Evolutionary conservation across 1,140 invertebrate species (phyloP).

Genomic region (Lucilia cuprina): DNA sequence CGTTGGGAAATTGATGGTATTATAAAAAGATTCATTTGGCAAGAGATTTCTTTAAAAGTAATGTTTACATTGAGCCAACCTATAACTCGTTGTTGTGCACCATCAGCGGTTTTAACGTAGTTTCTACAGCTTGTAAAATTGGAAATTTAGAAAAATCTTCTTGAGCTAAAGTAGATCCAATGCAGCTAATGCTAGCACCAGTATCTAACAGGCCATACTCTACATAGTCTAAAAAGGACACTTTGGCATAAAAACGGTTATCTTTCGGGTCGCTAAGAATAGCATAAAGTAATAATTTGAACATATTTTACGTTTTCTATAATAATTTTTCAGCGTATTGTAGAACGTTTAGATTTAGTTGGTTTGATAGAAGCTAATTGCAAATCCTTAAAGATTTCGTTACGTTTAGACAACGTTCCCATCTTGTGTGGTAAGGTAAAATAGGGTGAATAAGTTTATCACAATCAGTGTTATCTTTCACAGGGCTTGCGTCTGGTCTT

Average conservation of each 20-base stretch:
- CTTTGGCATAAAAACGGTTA: constrained; percentile 30
- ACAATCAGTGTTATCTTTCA: background rate
- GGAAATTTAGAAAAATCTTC: constrained; percentile 20
- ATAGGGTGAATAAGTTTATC: background rate
- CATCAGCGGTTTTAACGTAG: constrained; percentile 33
- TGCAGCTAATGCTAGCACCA: constrained; percentile 34
- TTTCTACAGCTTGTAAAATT: background rate
- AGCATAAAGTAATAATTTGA: constrained; percentile 3
- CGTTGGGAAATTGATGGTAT: background rate
- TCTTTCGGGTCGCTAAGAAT: background rate
- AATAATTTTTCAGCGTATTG: background rate
- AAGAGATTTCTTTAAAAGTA: background rate
- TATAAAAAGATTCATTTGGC: background rate
- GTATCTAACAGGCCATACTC: constrained; percentile 36
- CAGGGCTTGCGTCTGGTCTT: background rate
- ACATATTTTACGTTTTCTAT: background rate
- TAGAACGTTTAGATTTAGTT: background rate
- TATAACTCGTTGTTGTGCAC: background rate
- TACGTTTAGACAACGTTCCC: background rate
- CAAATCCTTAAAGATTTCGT: background rate
- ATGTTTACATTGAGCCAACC: background rate
- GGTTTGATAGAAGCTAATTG: background rate
- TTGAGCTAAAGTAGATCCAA: constrained; percentile 20
- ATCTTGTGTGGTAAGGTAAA: background rate
- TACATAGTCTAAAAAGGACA: background rate